phyloP scores from a whole-genome alignment of 1,140 invertebrate species.

The Chironomus tepperi region DNA sequence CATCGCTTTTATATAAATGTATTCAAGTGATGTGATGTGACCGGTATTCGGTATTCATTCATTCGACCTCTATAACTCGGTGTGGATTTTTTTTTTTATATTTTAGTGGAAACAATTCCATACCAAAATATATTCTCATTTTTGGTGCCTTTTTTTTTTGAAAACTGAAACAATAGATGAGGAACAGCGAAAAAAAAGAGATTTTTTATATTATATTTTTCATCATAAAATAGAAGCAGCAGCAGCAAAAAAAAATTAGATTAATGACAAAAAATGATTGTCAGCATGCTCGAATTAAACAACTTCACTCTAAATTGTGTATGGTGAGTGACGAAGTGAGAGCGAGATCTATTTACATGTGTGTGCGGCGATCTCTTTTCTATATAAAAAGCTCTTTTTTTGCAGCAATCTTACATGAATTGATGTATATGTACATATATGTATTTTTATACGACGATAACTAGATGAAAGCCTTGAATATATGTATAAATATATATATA shows the following conservation, averaged over 20 bases:
- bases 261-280: neutral
- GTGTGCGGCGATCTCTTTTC: neutral
- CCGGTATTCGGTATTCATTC: slow-evolving; percentile 6
- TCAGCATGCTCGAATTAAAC: neutral
- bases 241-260: slow-evolving; percentile 5
- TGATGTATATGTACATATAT: neutral
- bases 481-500: no score
- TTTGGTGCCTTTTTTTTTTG: neutral
- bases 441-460: neutral
- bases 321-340: no score
- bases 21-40: neutral
- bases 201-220: neutral
- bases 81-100: neutral
- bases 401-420: neutral
- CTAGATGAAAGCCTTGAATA: slow-evolving; percentile 7
- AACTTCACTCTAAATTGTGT: neutral
- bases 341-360: neutral
- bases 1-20: neutral
- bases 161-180: neutral
- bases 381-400: neutral
- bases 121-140: neutral
- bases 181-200: neutral
- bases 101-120: neutral
- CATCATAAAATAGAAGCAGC: neutral
- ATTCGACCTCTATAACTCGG: slow-evolving; percentile 6